phyloP scores from a whole-genome alignment of 2,113 vertebrate species.

The Microcebus ravelobensis region DNA sequence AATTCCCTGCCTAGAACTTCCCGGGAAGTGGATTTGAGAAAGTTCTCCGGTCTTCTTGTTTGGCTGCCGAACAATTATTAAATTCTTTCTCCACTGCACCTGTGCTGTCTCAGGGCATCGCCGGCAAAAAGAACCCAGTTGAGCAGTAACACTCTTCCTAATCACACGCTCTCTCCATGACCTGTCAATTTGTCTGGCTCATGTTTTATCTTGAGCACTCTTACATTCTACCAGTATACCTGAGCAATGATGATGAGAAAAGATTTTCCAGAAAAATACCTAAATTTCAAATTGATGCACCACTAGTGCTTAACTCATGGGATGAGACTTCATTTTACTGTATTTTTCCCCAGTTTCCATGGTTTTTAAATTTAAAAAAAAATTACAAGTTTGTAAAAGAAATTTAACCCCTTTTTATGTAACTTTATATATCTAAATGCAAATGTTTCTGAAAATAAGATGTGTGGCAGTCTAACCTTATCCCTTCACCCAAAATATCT shows the following conservation, averaged over 20 bases:
- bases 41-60: too few species aligned
- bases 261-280: not conserved
- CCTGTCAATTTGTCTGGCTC: not conserved
- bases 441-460: conserved; percentile 33
- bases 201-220: not conserved
- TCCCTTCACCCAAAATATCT: not conserved
- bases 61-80: too few species aligned
- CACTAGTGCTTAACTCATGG: not conserved
- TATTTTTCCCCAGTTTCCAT: not conserved
- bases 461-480: not conserved
- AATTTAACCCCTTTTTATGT: not conserved
- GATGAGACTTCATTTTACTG: not conserved
- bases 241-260: not conserved
- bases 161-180: not conserved
- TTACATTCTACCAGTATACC: not conserved
- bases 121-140: too few species aligned
- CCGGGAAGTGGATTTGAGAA: too few species aligned
- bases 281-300: not conserved
- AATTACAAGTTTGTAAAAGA: not conserved
- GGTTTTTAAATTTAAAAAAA: conserved; percentile 10
- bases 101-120: too few species aligned
- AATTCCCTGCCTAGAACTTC: too few species aligned
- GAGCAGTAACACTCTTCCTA: not conserved
- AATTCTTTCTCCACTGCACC: too few species aligned
- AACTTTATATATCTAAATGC: not conserved